Evolutionary conservation across 2,113 vertebrate species (phyloP), one percentile per base, ranked within the genome.

Genomic region (Pelusios castaneus): DNA sequence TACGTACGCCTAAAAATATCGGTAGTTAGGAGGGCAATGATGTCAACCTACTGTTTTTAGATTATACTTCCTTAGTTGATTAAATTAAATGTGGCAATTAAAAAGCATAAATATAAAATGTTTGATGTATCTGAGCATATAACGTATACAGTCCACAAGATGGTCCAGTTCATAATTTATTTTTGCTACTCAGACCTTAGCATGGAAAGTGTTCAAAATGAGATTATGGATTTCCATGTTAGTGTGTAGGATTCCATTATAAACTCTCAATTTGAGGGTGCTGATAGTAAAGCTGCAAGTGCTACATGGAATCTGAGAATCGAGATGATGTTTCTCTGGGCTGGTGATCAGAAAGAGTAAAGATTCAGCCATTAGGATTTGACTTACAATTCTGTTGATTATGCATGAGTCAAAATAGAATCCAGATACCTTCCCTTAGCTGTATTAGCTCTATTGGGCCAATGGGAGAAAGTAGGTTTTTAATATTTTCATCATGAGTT

Each of bases 401-500:
- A 70, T 0, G 0, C 80, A 22, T 75, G 80, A 77, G 24, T 43
- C 22, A 43, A 21, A 86, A 84, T 38, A 22, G 79, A 51, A 88
- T 17, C 5, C 5, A 80, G 67, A 8, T 8, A 55, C 16, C 0
- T 2, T 75, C 17, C 43, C 3, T 2, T 14, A 3, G 14, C 55
- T 82, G 41, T 1, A 0, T 75, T 83, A 55, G 5, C 1, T 5
- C 54, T 94, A 29, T 34, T 87, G 78, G 85, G 83, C 67, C 24
- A 85, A 41, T 31, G 54, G 56, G 47, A 60, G 81, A 21, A 16
- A 34, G 76, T 13, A 82, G 19, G 34, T 54, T 80, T 12, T 89
- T 86, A 70, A 49, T 78, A 76, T 52, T 88, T 1, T 49, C 60
- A 92, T 29, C 58, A 4, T 8, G 17, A 82, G 54, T 1, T 88